phyloP scores from a whole-genome alignment of 2,113 vertebrate species.

The Chauna torquata region DNA sequence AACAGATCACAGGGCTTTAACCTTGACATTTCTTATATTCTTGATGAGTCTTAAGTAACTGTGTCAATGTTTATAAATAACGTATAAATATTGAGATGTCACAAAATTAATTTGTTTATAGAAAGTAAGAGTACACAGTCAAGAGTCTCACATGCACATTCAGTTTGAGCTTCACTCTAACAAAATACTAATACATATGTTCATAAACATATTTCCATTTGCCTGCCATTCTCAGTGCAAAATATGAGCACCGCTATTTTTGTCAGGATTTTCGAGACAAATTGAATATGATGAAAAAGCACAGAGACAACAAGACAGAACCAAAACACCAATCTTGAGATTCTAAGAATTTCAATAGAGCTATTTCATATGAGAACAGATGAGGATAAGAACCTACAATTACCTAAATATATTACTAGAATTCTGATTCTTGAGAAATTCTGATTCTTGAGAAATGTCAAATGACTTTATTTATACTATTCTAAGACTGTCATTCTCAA shows the following conservation, averaged over 20 bases:
- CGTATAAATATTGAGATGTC: not conserved
- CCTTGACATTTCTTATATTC: not conserved
- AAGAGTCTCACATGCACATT: not conserved
- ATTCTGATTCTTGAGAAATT: not conserved
- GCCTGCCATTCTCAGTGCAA: not conserved
- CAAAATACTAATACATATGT: not conserved
- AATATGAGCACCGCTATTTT: not conserved
- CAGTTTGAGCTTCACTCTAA: not conserved
- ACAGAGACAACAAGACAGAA: not conserved
- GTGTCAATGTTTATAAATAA: not conserved
- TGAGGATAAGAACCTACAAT: not conserved
- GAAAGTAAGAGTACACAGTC: not conserved
- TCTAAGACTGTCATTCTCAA: not conserved
- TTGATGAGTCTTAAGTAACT: not conserved
- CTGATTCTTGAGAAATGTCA: not conserved
- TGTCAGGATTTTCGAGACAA: not conserved
- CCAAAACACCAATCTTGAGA: not conserved
- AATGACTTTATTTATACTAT: not conserved
- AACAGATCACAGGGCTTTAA: not conserved
- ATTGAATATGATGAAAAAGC: not conserved
- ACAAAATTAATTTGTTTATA: not conserved
- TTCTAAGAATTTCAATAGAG: not conserved
- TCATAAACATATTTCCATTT: not conserved
- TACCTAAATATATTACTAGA: not conserved
- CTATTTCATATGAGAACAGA: not conserved